phyloP scores from a whole-genome alignment of 2,113 vertebrate species.

The Erinaceus europaeus region DNA sequence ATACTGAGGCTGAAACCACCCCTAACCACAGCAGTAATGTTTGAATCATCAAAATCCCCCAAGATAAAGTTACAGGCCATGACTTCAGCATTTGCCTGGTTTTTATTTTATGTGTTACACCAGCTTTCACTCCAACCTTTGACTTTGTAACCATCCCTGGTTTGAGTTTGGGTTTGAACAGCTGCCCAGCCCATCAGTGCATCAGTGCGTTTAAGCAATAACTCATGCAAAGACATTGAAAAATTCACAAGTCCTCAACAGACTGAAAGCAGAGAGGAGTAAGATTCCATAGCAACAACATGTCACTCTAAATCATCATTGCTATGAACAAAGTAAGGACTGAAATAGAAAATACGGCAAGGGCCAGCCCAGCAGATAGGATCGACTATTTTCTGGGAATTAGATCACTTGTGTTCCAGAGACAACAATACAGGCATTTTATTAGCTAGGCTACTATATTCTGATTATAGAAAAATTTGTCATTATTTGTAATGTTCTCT shows the following conservation, averaged over 20 bases:
- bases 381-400: constrained; percentile 38
- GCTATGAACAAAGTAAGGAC: constrained; percentile 29
- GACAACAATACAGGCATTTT: constrained; percentile 43
- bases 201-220: neutral
- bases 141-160: constrained; percentile 46
- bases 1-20: neutral
- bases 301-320: constrained; percentile 59
- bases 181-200: constrained; percentile 42
- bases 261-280: constrained; percentile 46
- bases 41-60: constrained; percentile 41
- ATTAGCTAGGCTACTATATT: constrained; percentile 36
- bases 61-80: constrained; percentile 58
- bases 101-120: constrained; percentile 18
- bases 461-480: constrained; percentile 41
- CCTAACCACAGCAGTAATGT: constrained; percentile 38
- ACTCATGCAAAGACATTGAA: neutral
- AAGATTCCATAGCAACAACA: constrained; percentile 21
- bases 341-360: constrained; percentile 61
- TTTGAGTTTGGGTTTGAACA: constrained; percentile 68
- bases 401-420: constrained; percentile 31
- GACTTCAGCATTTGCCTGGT: constrained; percentile 45
- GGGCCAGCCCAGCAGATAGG: constrained; percentile 28
- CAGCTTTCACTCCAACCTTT: constrained; percentile 38
- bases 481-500: constrained; percentile 52
- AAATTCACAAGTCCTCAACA: neutral